Evolutionary conservation across 2,113 vertebrate genomes (phyloP).

Genomic region (Plectropomus leopardus): DNA sequence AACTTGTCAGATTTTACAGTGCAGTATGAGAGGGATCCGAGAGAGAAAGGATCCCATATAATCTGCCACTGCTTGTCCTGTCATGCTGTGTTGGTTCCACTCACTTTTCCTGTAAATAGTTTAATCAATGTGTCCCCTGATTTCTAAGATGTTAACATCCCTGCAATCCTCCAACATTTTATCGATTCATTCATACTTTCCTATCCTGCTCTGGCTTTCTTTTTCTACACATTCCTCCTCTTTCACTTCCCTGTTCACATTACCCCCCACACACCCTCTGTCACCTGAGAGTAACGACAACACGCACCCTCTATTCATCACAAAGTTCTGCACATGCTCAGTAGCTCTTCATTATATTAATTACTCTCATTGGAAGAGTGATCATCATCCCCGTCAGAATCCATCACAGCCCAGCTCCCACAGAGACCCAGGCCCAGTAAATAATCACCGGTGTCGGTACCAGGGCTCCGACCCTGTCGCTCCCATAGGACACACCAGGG

Average conservation of each 20-base stretch:
- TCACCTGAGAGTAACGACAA: constrained; percentile 88
- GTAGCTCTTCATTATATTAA: constrained; percentile 92
- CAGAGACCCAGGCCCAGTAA: constrained; percentile 86
- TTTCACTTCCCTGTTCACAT: constrained; percentile 30
- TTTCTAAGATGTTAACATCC: constrained; percentile 2
- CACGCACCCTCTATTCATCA: constrained; percentile 81
- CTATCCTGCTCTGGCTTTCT: constrained; percentile 27
- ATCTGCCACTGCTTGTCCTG: not conserved
- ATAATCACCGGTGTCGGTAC: constrained; percentile 85
- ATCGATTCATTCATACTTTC: constrained; percentile 20
- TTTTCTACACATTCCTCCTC: constrained; percentile 21
- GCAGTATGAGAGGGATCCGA: constrained; percentile 31
- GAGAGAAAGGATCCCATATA: not conserved
- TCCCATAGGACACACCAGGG: constrained; percentile 75
- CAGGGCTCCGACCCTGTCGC: constrained; percentile 82
- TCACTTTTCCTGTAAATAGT: constrained; percentile 8
- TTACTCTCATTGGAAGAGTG: constrained; percentile 96
- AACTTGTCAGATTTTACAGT: no score
- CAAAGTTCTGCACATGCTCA: constrained; percentile 84
- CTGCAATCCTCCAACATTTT: not conserved
- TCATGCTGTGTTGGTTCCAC: constrained; percentile 11
- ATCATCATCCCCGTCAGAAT: constrained; percentile 93
- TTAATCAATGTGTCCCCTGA: not conserved
- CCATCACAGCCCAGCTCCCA: constrained; percentile 88
- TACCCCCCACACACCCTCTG: constrained; percentile 70